Conservation (phyloP, 2,113 vertebrate genomes). For the Cyanoramphus novaezelandiae region DNA sequence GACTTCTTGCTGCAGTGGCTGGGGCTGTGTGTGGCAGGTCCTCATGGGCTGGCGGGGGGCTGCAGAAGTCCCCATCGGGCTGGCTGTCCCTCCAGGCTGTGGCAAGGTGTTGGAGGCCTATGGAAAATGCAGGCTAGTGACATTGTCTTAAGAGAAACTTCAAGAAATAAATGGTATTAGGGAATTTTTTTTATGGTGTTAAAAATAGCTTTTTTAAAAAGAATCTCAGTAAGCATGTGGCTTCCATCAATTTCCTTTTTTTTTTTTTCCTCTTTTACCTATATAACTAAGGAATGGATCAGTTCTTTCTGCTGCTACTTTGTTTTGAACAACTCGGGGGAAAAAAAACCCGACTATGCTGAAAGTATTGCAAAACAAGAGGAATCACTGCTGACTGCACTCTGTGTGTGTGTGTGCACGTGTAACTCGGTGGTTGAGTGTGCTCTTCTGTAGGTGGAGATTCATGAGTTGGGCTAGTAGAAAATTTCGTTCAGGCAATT, state of each 20-base stretch:
- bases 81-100: background rate
- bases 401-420: background rate
- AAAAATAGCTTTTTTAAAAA: background rate
- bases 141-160: background rate
- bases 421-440: background rate
- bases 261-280: background rate
- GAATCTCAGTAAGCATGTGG: background rate
- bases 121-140: background rate
- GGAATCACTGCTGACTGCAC: background rate
- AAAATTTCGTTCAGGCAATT: conserved; percentile 24
- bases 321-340: background rate
- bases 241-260: background rate
- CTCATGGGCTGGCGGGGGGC: background rate
- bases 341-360: background rate
- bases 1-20: background rate
- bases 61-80: background rate
- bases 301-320: background rate
- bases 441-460: background rate
- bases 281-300: background rate
- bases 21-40: background rate
- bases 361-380: background rate
- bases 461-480: background rate
- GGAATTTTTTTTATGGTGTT: background rate
- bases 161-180: background rate
- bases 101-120: background rate